A percentile compares a stretch with the other conserved stretches of the same genome.
Conservation (phyloP, 2,888 invertebrate species). For the Vannuccia rotundouncinata region DNA sequence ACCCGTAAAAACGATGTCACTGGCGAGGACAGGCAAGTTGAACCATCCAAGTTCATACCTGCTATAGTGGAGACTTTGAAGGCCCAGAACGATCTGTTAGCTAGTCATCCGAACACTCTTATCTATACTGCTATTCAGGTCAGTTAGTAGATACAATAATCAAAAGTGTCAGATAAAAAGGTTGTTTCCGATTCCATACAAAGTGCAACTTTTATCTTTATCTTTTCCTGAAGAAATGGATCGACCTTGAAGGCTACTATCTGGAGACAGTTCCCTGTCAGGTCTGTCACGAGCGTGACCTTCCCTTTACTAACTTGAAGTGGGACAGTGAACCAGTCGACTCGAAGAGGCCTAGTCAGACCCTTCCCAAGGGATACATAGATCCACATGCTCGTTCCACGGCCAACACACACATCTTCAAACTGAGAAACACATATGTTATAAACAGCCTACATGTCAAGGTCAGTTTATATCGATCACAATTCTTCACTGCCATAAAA, state of each 20-base stretch:
- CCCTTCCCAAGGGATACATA: background rate
- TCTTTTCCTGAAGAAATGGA: no score
- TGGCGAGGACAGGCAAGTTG: conserved; percentile 3
- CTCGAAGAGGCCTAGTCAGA: conserved; percentile 31
- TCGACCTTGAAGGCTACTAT: conserved; percentile 65
- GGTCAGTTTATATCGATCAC: no score
- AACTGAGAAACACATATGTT: conserved; percentile 25
- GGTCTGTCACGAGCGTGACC: conserved; percentile 94
- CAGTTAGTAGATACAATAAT: no score
- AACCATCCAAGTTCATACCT: conserved; percentile 57
- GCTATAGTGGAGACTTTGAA: conserved; percentile 64
- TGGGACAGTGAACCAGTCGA: conserved; percentile 37
- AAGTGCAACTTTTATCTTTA: no score
- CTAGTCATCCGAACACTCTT: conserved; percentile 86
- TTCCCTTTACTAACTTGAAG: conserved; percentile 64
- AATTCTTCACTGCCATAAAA: no score
- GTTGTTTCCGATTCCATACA: no score
- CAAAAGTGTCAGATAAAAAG: no score
- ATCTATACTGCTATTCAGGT: conserved; percentile 54
- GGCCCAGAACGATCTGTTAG: conserved; percentile 77
- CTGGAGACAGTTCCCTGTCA: conserved; percentile 92
- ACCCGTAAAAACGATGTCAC: background rate
- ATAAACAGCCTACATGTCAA: conserved; percentile 24
- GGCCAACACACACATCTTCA: conserved; percentile 30
- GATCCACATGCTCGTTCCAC: conserved; percentile 32